phyloP scores from a whole-genome alignment of 2,113 vertebrate species.

The Chascanopsetta lugubris region DNA sequence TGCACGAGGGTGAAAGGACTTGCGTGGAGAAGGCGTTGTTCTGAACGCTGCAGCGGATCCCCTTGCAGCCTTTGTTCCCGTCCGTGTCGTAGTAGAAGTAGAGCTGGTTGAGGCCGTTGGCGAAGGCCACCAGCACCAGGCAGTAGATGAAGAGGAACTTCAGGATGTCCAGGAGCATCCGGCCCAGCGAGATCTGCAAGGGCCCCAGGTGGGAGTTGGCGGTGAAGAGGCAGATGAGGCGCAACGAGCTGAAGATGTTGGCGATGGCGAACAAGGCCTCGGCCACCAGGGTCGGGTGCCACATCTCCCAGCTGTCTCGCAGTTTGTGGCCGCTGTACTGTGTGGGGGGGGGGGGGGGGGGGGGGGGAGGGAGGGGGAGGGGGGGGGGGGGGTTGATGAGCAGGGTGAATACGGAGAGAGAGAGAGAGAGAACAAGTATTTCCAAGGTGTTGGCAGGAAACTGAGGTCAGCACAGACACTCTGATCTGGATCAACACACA shows the following conservation, averaged over 20 bases:
- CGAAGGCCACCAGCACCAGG: slow-evolving; percentile 94
- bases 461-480: too few species aligned
- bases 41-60: slow-evolving; percentile 91
- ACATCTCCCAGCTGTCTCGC: slow-evolving; percentile 90
- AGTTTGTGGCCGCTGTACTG: slow-evolving; percentile 85
- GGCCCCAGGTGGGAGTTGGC: slow-evolving; percentile 98
- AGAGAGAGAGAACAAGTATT: too few species aligned
- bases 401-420: too few species aligned
- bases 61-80: slow-evolving; percentile 80
- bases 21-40: slow-evolving; percentile 98
- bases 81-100: slow-evolving; percentile 92
- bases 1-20: too few species aligned
- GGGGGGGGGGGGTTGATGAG: too few species aligned
- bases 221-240: slow-evolving; percentile 96
- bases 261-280: slow-evolving; percentile 96
- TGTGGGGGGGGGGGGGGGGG: too few species aligned
- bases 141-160: slow-evolving; percentile 99
- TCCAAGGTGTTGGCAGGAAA: too few species aligned
- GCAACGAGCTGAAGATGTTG: slow-evolving; percentile 98
- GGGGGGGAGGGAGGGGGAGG: too few species aligned
- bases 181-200: slow-evolving; percentile 95
- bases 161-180: slow-evolving; percentile 98
- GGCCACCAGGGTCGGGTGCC: slow-evolving; percentile 95
- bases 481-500: too few species aligned
- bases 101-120: slow-evolving; percentile 96